Evolutionary conservation across 2,888 invertebrate species (phyloP).

Genomic region (Yponomeuta evonymella): DNA sequence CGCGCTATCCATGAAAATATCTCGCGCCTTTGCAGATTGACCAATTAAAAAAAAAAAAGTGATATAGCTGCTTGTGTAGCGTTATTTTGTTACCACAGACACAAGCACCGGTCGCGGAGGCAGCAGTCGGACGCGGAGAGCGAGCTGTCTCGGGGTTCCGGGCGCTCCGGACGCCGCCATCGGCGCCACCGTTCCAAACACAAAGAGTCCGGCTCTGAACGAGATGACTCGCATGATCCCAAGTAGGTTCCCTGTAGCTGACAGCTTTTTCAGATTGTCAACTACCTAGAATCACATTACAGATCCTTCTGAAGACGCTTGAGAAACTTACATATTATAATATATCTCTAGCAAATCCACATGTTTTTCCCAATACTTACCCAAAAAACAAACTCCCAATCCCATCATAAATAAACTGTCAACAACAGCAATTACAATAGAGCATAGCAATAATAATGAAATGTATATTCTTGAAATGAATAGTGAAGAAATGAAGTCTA

Average conservation of each 20-base stretch:
- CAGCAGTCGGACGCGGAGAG: conserved; percentile 92
- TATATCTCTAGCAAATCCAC: too few species aligned
- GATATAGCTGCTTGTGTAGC: not conserved
- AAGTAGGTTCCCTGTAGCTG: not conserved
- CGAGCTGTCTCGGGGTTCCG: conserved; percentile 90
- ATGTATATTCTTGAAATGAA: not conserved
- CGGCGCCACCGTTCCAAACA: conserved; percentile 85
- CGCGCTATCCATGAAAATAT: too few species aligned
- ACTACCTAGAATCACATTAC: not conserved
- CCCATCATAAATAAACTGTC: too few species aligned
- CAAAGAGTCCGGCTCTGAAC: conserved; percentile 84
- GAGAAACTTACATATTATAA: too few species aligned
- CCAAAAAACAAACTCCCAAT: too few species aligned
- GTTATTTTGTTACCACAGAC: conserved; percentile 53
- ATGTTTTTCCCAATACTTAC: too few species aligned
- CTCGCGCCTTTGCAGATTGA: too few species aligned
- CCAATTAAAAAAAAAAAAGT: too few species aligned
- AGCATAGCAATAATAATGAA: too few species aligned
- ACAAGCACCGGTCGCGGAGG: conserved; percentile 86
- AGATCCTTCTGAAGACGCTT: too few species aligned
- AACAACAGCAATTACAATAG: too few species aligned
- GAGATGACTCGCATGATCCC: conserved; percentile 73
- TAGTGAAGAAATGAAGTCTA: conserved; percentile 10
- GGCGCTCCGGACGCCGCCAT: conserved; percentile 85
- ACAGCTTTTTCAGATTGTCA: conserved; percentile 1